A percentile compares a stretch with the other conserved stretches of the same genome.
Conservation (phyloP, 2,113 vertebrate genomes). For the Megalops atlanticus region DNA sequence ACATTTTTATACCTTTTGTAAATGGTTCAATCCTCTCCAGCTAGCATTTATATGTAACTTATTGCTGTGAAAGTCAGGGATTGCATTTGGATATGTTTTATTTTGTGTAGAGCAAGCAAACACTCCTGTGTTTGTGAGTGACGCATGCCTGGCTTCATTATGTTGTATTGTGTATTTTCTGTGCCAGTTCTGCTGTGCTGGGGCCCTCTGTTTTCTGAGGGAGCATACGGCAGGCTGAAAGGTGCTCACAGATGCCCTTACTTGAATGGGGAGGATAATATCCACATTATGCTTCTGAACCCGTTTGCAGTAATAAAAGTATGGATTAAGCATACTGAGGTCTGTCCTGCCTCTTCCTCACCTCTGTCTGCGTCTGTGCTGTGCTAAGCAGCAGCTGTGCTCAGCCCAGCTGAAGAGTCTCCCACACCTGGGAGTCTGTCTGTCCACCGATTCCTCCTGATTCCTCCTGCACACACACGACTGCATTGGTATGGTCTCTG, state of each 20-base stretch:
- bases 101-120: neutral
- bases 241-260: slow-evolving; percentile 49
- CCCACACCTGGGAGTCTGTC: too few relatives aligned
- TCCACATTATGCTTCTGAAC: slow-evolving; percentile 40
- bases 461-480: too few relatives aligned
- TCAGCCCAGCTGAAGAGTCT: too few relatives aligned
- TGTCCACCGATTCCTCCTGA: too few relatives aligned
- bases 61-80: slow-evolving; percentile 5
- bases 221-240: slow-evolving; percentile 42
- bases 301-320: slow-evolving; percentile 56
- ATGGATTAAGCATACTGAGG: slow-evolving; percentile 36
- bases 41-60: slow-evolving; percentile 6
- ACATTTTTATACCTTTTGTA: neutral
- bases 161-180: neutral
- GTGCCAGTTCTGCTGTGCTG: slow-evolving; percentile 16
- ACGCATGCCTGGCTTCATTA: neutral
- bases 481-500: too few relatives aligned
- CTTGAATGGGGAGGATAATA: slow-evolving; percentile 50
- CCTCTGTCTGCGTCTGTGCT: too few relatives aligned
- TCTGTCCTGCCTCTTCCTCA: neutral
- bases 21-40: neutral
- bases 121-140: neutral
- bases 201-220: slow-evolving; percentile 57
- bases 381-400: too few relatives aligned
- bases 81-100: neutral